Percentiles rank a stretch among this genome's conserved stretches.
Conservation (phyloP, 2,797 vertebrate genomes). For the Gobio occitaniae region DNA sequence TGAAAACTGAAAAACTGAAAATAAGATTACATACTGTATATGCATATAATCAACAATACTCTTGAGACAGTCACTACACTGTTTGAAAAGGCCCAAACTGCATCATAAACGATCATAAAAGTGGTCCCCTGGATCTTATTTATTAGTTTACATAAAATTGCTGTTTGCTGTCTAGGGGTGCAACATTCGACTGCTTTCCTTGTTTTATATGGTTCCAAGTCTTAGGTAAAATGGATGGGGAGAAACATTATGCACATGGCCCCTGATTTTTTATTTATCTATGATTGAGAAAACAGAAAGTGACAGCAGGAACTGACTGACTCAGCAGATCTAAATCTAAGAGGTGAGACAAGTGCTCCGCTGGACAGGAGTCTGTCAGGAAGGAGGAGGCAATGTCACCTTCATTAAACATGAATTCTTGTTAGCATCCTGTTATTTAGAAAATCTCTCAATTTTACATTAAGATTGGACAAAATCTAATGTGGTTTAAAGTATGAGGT, state of each 20-base stretch:
- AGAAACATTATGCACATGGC: not conserved
- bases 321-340: constrained; percentile 23
- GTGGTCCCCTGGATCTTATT: not conserved
- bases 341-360: not conserved
- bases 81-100: not conserved
- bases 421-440: not conserved
- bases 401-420: constrained; percentile 2
- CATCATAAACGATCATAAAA: not conserved
- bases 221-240: not conserved
- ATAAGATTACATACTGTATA: not conserved
- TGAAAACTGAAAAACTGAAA: not conserved
- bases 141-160: not conserved
- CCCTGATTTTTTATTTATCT: not conserved
- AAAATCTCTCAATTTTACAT: not conserved
- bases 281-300: constrained; percentile 11
- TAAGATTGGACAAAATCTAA: not conserved
- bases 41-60: not conserved
- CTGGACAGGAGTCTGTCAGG: not conserved
- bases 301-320: constrained; percentile 13
- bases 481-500: not conserved
- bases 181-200: not conserved
- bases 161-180: not conserved
- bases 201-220: not conserved
- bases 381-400: constrained; percentile 15
- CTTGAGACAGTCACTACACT: not conserved